Conservation (phyloP, 2,113 vertebrate species). For the Eretmochelys imbricata region DNA sequence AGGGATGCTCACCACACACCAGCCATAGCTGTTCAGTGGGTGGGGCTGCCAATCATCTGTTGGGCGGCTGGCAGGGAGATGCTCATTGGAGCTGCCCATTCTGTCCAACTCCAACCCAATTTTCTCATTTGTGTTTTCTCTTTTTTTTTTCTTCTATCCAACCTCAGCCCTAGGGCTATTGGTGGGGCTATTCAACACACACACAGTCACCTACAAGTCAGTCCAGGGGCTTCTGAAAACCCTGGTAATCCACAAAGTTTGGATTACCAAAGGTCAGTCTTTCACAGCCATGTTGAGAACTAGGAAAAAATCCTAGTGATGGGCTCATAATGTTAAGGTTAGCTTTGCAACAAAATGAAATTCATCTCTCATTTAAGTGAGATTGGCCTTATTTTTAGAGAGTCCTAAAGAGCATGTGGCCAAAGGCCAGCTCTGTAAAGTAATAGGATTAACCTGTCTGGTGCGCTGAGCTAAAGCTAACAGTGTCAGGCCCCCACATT, state of each 20-base stretch:
- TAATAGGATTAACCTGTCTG: not conserved
- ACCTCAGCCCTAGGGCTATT: not conserved
- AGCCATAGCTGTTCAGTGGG: no score
- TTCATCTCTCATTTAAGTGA: not conserved
- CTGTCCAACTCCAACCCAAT: not conserved
- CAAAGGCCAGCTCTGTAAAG: not conserved
- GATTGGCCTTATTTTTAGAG: not conserved
- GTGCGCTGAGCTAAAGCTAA: not conserved
- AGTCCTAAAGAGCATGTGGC: not conserved
- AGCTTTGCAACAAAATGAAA: not conserved
- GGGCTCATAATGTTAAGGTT: not conserved
- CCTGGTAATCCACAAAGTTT: not conserved
- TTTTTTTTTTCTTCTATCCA: not conserved
- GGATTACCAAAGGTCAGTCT: not conserved
- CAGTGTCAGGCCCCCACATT: not conserved
- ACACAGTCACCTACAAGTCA: not conserved
- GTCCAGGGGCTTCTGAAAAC: not conserved
- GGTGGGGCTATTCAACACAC: not conserved
- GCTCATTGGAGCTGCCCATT: not conserved
- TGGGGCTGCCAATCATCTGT: no score
- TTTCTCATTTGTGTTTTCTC: not conserved
- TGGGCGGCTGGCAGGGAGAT: no score
- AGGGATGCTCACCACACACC: no score
- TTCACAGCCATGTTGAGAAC: not conserved
- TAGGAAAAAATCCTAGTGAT: not conserved